A percentile compares a stretch with the other conserved stretches of the same genome.
phyloP scores from a whole-genome alignment of 2,797 vertebrate genomes.

The Pangasius larnaudii region DNA sequence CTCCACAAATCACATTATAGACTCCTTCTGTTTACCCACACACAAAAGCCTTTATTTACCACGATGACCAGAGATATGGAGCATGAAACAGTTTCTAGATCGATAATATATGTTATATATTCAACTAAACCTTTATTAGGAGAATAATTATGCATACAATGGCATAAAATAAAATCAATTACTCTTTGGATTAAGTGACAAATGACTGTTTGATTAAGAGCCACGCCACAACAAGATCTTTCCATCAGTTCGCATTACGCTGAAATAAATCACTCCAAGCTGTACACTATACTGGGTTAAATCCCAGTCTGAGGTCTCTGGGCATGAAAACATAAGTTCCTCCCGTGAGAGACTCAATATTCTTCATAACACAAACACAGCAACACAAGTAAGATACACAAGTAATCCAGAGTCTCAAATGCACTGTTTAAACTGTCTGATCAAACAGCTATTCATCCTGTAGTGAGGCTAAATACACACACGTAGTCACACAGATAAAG shows the following conservation, averaged over 20 bases:
- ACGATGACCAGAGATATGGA: conserved; percentile 4
- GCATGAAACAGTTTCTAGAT: neutral
- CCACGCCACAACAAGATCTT: conserved; percentile 20
- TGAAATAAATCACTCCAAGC: conserved; percentile 27
- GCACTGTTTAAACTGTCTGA: conserved; percentile 63
- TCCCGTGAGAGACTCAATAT: conserved; percentile 63
- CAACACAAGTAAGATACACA: conserved; percentile 58
- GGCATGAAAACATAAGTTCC: conserved; percentile 53
- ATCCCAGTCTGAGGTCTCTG: conserved; percentile 18
- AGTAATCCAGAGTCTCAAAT: conserved; percentile 73
- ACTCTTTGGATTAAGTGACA: conserved; percentile 4
- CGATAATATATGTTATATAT: neutral
- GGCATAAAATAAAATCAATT: neutral
- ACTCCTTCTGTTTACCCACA: conserved; percentile 38
- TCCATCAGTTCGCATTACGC: conserved; percentile 12
- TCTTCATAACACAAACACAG: conserved; percentile 70
- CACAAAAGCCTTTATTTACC: conserved; percentile 50
- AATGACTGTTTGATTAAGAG: conserved; percentile 37
- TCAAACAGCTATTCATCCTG: conserved; percentile 57
- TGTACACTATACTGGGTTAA: neutral
- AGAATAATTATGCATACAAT: neutral
- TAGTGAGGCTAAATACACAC: conserved; percentile 64
- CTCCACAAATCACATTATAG: conserved; percentile 52
- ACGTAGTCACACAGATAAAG: conserved; percentile 62
- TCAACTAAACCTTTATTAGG: neutral